Conservation (phyloP, 1,140 invertebrate genomes). For the Drosophila bocqueti region DNA sequence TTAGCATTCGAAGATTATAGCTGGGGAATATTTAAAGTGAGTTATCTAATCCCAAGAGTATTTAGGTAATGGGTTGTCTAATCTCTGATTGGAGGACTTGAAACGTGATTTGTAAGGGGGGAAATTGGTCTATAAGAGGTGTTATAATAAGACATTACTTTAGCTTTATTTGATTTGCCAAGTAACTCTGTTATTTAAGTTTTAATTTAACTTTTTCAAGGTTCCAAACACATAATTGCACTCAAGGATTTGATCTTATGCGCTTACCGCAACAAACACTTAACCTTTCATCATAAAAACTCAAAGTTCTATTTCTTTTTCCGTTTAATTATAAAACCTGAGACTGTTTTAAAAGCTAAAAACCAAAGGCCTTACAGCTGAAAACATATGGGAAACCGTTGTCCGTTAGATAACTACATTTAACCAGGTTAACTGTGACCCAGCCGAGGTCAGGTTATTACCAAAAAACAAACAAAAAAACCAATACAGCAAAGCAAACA, state of each 20-base stretch:
- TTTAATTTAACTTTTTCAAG: neutral
- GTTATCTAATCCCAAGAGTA: neutral
- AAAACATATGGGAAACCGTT: neutral
- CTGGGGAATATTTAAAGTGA: neutral
- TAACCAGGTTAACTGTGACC: neutral
- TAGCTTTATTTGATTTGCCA: neutral
- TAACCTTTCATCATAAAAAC: neutral
- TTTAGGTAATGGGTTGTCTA: neutral
- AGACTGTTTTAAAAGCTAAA: neutral
- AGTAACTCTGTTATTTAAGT: neutral
- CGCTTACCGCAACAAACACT: too few relatives aligned
- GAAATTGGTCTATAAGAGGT: neutral
- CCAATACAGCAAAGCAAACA: constrained; percentile 1
- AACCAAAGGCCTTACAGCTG: too few relatives aligned
- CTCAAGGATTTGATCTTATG: too few relatives aligned
- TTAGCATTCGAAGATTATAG: neutral
- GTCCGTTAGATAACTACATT: neutral
- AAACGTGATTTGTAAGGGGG: neutral
- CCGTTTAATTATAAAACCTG: neutral
- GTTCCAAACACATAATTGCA: neutral
- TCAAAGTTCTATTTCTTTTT: neutral
- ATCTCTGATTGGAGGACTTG: neutral
- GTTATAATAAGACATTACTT: neutral
- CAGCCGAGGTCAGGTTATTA: constrained; percentile 1
- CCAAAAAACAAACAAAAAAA: neutral